Percentiles rank a stretch among this genome's conserved stretches.
Conservation (phyloP, 2,113 vertebrate species). For the Gymnobelideus leadbeateri region DNA sequence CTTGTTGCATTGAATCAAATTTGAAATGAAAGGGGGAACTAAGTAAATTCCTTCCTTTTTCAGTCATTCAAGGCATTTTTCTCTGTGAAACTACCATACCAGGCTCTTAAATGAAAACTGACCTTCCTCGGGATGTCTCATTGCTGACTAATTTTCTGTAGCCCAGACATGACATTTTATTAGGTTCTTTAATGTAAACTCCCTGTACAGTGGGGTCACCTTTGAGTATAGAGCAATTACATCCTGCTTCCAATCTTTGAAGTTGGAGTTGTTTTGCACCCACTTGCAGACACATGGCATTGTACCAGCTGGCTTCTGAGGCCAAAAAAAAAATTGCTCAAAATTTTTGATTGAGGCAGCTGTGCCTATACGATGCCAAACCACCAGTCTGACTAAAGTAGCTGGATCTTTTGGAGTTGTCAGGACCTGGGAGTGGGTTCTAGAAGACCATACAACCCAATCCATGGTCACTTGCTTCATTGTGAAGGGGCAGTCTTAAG, state of each 20-base stretch:
- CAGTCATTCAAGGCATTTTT: constrained; percentile 25
- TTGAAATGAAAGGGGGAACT: neutral
- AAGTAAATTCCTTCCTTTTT: neutral
- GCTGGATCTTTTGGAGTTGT: constrained; percentile 64
- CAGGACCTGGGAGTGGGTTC: constrained; percentile 66
- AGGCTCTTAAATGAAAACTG: constrained; percentile 10
- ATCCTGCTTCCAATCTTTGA: neutral
- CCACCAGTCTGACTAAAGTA: constrained; percentile 67
- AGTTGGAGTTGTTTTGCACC: constrained; percentile 1
- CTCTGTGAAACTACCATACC: neutral
- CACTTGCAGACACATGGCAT: constrained; percentile 26
- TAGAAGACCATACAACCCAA: constrained; percentile 37
- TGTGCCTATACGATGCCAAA: constrained; percentile 70
- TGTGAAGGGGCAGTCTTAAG: constrained; percentile 23
- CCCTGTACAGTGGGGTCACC: neutral
- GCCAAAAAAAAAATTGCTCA: constrained; percentile 51
- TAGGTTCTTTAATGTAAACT: constrained; percentile 6
- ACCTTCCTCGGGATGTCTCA: neutral
- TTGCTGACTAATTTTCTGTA: constrained; percentile 38
- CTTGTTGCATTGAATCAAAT: neutral
- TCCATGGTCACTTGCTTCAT: constrained; percentile 31
- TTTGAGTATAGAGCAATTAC: neutral
- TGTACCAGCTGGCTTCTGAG: constrained; percentile 41
- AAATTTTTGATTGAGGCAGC: constrained; percentile 67
- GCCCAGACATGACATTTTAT: neutral